Evolutionary conservation across 2,113 vertebrate species (phyloP).

Genomic region (Ia io): DNA sequence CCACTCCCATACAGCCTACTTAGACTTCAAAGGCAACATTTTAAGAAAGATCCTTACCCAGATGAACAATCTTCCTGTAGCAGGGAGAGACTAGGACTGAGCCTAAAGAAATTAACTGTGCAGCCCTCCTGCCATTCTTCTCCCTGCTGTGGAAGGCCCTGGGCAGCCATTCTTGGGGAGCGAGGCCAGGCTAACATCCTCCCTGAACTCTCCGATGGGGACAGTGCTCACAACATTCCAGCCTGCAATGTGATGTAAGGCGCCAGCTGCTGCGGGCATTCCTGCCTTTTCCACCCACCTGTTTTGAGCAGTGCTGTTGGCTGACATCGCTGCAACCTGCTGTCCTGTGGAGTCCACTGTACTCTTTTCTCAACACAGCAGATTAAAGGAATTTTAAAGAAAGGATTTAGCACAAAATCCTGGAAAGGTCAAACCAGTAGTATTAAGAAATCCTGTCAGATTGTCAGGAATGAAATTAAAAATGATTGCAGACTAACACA

Average conservation of each 20-base stretch:
- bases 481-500: background rate
- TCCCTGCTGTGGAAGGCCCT: background rate
- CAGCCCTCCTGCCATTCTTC: background rate
- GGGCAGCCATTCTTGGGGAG: background rate
- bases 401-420: conserved; percentile 35
- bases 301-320: background rate
- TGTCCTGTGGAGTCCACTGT: background rate
- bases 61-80: background rate
- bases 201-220: rapidly evolving
- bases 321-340: background rate
- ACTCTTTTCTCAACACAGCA: background rate
- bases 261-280: background rate
- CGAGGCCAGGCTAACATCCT: background rate
- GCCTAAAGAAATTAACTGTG: background rate
- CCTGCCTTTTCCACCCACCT: background rate
- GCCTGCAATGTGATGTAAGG: rapidly evolving
- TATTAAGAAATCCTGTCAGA: background rate
- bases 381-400: background rate
- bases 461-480: conserved; percentile 36
- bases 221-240: background rate
- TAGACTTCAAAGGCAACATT: background rate
- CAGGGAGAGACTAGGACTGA: background rate
- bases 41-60: background rate
- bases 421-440: conserved; percentile 13
- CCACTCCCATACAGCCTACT: background rate